Evolutionary conservation across 2,797 vertebrate species (phyloP), one percentile per base, ranked within the genome.

Genomic region (Setipinna tenuifilis): DNA sequence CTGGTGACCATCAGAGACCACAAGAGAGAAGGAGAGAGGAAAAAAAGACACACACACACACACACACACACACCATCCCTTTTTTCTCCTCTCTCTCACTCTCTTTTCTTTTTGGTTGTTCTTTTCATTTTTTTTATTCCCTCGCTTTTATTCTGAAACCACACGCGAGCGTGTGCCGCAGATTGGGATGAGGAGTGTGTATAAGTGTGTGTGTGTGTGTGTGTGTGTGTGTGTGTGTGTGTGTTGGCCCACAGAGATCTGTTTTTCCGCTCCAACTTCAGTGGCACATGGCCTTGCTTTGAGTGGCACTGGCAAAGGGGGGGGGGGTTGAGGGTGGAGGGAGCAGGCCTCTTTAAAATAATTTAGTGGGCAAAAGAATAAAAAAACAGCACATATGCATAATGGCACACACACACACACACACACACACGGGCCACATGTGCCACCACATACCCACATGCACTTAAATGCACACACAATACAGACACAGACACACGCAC

Each of bases 221-320:
- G 14, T 7, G 68, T 71, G 68, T 28, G 25, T 54, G 58, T 61
- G 61, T 54, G 61, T n/a, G 61, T 7, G 61, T n/a, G 50, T 54
- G 58, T 61, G 61, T 54, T 54, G 50, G 71, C 68, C 68, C 90
- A 91, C 65, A 85, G 90, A 91, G 90, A 90, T 90, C 17, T 85
- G 50, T 28, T 83, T 86, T 89, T 83, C 84, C 84, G 62, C 71
- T 6, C 83, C 21, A 10, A 80, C 54, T 84, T 83, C 85, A 58
- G 75, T 23, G 10, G 21, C 57, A 62, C 58, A 83, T 44, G 21
- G 71, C 71, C 82, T 61, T 61, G 41, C 84, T 16, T 80, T 41
- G 46, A 68, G 12, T 58, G 10, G 75, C 83, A 59, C 23, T n/a
- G 28, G 31, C 50, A 80, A 6, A 50, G 46, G 28, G 57, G 19